Conservation (phyloP, 2,797 vertebrate genomes). For the Sebastes hubbsi region DNA sequence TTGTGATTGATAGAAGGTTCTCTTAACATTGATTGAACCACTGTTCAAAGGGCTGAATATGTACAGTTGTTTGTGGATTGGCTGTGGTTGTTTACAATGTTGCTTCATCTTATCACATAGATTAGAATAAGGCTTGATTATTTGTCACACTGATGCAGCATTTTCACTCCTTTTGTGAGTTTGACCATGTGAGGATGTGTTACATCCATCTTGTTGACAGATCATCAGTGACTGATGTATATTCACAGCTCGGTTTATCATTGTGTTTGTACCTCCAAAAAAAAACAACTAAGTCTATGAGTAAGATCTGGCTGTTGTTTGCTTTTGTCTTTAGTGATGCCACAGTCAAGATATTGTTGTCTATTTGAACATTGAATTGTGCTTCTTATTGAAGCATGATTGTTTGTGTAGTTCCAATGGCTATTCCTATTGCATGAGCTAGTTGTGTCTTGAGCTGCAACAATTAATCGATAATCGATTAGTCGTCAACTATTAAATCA, state of each 20-base stretch:
- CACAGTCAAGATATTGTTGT: background rate
- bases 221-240: background rate
- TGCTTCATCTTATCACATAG: background rate
- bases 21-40: background rate
- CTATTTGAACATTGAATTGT: background rate
- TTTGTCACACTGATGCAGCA: background rate
- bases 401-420: background rate
- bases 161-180: background rate
- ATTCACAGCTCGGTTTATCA: background rate
- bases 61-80: background rate
- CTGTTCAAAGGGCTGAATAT: background rate
- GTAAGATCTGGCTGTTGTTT: background rate
- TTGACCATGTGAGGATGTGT: background rate
- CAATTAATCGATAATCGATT: no score
- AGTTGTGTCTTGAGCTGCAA: background rate
- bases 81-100: background rate
- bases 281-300: background rate
- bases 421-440: background rate
- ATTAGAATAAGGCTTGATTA: background rate
- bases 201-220: background rate
- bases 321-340: background rate
- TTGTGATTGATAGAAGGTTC: background rate
- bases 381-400: background rate
- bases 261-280: background rate
- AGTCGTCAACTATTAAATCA: no score